These are phyloP conservation scores for Leptobrachium leishanense DNA, from an alignment of 2,113 vertebrate genomes.

Conservation along the genomic window DNA sequence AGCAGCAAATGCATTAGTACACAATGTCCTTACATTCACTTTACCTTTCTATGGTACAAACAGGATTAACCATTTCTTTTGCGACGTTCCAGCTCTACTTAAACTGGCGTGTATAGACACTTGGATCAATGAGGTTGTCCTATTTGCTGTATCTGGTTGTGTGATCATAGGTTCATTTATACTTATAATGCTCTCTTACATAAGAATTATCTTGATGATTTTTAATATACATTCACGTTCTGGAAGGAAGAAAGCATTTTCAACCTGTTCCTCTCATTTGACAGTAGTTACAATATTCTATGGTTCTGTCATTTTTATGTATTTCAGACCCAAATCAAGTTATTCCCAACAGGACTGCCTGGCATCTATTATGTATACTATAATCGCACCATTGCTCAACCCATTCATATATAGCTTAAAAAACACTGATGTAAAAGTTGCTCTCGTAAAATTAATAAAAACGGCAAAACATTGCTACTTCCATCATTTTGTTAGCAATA, in stretches of 20 bases:
- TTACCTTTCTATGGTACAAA: conserved; percentile 5
- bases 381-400: neutral
- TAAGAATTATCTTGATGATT: conserved; percentile 8
- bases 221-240: neutral
- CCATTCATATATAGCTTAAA: conserved; percentile 1
- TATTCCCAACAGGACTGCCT: neutral
- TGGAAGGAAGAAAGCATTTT: conserved; percentile 3
- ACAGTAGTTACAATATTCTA: conserved; percentile 23
- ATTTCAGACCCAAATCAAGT: conserved; percentile 18
- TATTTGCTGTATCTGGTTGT: neutral
- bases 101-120: conserved; percentile 16
- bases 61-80: conserved; percentile 23
- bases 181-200: conserved; percentile 11
- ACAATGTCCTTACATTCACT: neutral
- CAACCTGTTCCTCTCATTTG: conserved; percentile 24
- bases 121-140: conserved; percentile 7
- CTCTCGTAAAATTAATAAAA: neutral
- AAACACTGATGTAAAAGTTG: conserved; percentile 22
- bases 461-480: no score
- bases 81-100: conserved; percentile 7
- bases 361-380: conserved; percentile 3
- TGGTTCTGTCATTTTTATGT: conserved; percentile 25
- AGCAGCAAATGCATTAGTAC: conserved; percentile 2
- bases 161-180: conserved; percentile 9
- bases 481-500: no score